Conservation (phyloP, 2,113 vertebrate genomes). For the Astatoreochromis straeleni region DNA sequence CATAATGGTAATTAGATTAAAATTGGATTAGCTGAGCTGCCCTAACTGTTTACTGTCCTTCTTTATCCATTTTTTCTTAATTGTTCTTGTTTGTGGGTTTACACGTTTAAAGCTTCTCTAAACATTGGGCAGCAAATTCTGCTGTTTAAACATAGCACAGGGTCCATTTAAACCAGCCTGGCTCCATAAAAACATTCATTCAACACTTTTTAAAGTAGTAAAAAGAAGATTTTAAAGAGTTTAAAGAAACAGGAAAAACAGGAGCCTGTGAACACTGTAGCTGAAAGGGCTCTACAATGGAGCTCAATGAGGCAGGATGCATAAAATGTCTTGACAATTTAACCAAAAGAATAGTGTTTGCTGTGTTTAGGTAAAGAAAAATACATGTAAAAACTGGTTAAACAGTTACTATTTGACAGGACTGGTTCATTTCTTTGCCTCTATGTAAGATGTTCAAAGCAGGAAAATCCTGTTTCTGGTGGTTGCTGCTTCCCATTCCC, state of each 20-base stretch:
- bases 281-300: not conserved
- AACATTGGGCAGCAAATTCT: not conserved
- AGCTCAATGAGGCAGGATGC: not conserved
- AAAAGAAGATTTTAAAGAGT: not conserved
- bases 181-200: not conserved
- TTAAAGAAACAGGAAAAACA: not conserved
- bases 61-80: not conserved
- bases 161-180: not conserved
- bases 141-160: not conserved
- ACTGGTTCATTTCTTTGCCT: not conserved
- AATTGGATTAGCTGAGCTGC: not conserved
- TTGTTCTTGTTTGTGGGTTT: not conserved
- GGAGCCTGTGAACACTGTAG: not conserved
- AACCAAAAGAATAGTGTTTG: not conserved
- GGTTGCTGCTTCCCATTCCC: not conserved
- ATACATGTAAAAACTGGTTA: not conserved
- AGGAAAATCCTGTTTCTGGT: not conserved
- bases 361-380: not conserved
- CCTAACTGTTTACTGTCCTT: accelerated
- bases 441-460: accelerated
- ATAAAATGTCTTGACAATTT: not conserved
- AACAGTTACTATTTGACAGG: not conserved
- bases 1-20: not conserved
- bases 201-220: not conserved
- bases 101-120: not conserved